Conservation (phyloP, 2,113 vertebrate species). For the Bubo blakistoni region DNA sequence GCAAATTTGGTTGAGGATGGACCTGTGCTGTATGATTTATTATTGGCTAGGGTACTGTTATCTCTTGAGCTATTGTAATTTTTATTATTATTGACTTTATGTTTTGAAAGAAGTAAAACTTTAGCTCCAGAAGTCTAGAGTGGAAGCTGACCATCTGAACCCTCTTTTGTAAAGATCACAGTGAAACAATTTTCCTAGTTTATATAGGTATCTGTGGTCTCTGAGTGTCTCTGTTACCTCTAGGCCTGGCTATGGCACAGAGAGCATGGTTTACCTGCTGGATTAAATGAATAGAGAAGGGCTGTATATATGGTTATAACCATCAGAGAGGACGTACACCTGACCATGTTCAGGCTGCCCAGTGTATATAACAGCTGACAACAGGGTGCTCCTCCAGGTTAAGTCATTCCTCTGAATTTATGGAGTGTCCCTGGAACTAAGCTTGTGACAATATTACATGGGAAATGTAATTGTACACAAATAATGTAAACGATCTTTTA, state of each 20-base stretch:
- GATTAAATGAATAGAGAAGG: not conserved
- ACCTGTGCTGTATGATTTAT: not conserved
- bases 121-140: not conserved
- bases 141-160: not conserved
- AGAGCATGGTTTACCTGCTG: not conserved
- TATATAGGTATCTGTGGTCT: not conserved
- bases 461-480: not conserved
- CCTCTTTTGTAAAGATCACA: not conserved
- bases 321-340: not conserved
- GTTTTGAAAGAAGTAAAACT: not conserved
- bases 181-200: not conserved
- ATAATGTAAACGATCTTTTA: not conserved
- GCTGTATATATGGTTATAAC: not conserved
- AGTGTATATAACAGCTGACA: not conserved
- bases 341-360: not conserved
- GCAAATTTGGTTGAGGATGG: not conserved
- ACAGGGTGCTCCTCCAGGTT: not conserved
- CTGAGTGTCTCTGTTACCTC: not conserved
- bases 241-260: not conserved
- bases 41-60: not conserved
- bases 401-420: not conserved
- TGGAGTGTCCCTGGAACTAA: not conserved
- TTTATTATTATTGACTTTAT: constrained; percentile 13
- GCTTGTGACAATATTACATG: not conserved
- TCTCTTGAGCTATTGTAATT: not conserved